Percentiles rank a stretch among this genome's conserved stretches.
Evolutionary conservation across 1,140 invertebrate genomes (phyloP).

Genomic region (Mycetomoellerius zeteki): DNA sequence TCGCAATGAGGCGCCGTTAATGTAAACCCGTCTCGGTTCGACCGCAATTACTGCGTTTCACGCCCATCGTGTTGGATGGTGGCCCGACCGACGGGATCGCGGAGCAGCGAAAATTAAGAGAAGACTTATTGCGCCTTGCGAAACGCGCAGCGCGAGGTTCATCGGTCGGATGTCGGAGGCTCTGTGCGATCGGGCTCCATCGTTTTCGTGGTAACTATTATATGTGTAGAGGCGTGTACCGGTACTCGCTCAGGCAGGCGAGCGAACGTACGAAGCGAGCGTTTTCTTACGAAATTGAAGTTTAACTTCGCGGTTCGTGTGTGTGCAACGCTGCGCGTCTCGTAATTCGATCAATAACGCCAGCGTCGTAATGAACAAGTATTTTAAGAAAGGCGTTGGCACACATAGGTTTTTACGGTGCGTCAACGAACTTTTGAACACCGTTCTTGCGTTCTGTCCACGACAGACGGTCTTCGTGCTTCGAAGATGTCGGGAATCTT

Average conservation of each 20-base stretch:
- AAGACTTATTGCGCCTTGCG: constrained; percentile 66
- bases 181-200: background rate
- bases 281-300: constrained; percentile 52
- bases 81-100: background rate
- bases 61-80: constrained; percentile 53
- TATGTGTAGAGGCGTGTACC: constrained; percentile 24
- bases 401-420: constrained; percentile 20
- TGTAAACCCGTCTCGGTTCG: constrained; percentile 27
- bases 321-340: background rate
- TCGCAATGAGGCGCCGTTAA: constrained; percentile 62
- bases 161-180: constrained; percentile 43
- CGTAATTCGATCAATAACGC: constrained; percentile 53
- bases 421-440: background rate
- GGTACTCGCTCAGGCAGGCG: background rate
- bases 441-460: background rate
- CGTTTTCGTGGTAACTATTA: constrained; percentile 12
- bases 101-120: constrained; percentile 66
- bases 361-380: constrained; percentile 34
- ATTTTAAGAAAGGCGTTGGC: constrained; percentile 53
- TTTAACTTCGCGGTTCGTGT: background rate
- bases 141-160: constrained; percentile 53
- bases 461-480: constrained; percentile 1
- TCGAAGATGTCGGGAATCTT: background rate
- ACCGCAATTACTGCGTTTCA: constrained; percentile 65
- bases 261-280: constrained; percentile 1